These are phyloP conservation scores for Monochamus alternatus DNA, from an alignment of 2,888 invertebrate species.

Conservation along the genomic window DNA sequence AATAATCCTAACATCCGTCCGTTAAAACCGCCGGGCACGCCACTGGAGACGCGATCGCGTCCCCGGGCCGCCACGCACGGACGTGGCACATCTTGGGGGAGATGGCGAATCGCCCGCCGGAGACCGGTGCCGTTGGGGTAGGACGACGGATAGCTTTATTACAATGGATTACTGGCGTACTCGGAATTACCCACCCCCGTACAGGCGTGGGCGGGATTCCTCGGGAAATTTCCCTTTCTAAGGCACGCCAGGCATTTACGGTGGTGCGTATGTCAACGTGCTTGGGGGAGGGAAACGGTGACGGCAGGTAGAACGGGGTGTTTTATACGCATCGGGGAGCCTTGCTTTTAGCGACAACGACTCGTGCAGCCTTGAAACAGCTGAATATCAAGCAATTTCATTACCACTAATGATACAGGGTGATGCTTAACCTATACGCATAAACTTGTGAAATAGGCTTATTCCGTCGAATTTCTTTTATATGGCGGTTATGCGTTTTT, in stretches of 20 bases:
- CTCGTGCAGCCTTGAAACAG: too few relatives aligned
- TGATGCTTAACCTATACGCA: too few relatives aligned
- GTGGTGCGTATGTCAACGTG: not conserved
- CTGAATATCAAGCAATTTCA: too few relatives aligned
- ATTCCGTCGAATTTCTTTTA: too few relatives aligned
- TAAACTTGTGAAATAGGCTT: too few relatives aligned
- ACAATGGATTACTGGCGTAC: not conserved
- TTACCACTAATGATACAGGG: too few relatives aligned
- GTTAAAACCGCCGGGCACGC: not conserved
- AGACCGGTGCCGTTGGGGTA: constrained; percentile 19
- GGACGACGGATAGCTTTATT: constrained; percentile 1
- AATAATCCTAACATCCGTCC: too few relatives aligned
- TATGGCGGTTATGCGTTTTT: too few relatives aligned
- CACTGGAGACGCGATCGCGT: constrained; percentile 7
- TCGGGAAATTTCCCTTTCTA: not conserved
- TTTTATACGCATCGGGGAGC: too few relatives aligned
- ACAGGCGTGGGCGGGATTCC: not conserved
- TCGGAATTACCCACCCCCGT: not conserved
- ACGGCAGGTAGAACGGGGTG: too few relatives aligned
- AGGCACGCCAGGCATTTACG: not conserved
- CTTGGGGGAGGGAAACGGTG: not conserved
- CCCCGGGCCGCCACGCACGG: not conserved
- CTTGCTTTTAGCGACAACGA: too few relatives aligned
- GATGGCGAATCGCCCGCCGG: constrained; percentile 1
- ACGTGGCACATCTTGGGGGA: constrained; percentile 20